These are phyloP conservation scores for Macropodus opercularis DNA, from an alignment of 2,797 vertebrate species.

Conservation along the genomic window DNA sequence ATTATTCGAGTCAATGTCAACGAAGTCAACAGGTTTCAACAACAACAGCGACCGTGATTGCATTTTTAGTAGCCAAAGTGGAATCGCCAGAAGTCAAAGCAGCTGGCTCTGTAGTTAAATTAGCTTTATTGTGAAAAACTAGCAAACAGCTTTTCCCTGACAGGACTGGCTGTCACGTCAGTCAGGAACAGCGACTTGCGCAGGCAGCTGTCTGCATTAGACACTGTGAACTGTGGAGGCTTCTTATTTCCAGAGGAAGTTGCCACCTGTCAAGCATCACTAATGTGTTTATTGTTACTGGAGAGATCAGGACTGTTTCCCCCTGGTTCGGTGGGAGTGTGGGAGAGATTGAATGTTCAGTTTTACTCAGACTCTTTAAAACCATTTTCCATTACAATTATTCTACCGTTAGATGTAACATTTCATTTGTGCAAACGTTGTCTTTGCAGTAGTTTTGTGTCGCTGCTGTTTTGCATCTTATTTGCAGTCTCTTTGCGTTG, in stretches of 20 bases:
- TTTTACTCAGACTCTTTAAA: neutral
- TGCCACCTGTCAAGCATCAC: slow-evolving; percentile 69
- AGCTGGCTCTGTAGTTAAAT: slow-evolving; percentile 41
- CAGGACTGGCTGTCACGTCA: slow-evolving; percentile 40
- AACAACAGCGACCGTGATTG: slow-evolving; percentile 14
- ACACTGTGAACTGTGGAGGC: slow-evolving; percentile 59
- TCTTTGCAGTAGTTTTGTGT: neutral
- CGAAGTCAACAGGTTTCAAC: slow-evolving; percentile 38
- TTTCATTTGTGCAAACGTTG: too few relatives aligned
- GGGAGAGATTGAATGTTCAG: slow-evolving; percentile 13
- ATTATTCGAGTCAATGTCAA: slow-evolving; percentile 48
- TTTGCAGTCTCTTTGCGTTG: neutral
- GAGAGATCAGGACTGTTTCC: slow-evolving; percentile 51
- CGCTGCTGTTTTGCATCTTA: neutral
- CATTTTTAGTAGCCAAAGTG: slow-evolving; percentile 13
- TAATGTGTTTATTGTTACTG: slow-evolving; percentile 69
- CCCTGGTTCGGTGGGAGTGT: slow-evolving; percentile 28
- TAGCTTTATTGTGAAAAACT: slow-evolving; percentile 17
- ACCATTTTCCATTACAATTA: too few relatives aligned
- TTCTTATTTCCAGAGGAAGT: slow-evolving; percentile 58
- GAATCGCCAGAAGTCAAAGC: slow-evolving; percentile 17
- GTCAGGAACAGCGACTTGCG: slow-evolving; percentile 45
- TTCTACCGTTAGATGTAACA: too few relatives aligned
- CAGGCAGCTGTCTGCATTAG: slow-evolving; percentile 62
- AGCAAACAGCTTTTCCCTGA: slow-evolving; percentile 33